These are phyloP conservation scores for Sylvia borin DNA, from an alignment of 2,797 vertebrate species.

Conservation along the genomic window DNA sequence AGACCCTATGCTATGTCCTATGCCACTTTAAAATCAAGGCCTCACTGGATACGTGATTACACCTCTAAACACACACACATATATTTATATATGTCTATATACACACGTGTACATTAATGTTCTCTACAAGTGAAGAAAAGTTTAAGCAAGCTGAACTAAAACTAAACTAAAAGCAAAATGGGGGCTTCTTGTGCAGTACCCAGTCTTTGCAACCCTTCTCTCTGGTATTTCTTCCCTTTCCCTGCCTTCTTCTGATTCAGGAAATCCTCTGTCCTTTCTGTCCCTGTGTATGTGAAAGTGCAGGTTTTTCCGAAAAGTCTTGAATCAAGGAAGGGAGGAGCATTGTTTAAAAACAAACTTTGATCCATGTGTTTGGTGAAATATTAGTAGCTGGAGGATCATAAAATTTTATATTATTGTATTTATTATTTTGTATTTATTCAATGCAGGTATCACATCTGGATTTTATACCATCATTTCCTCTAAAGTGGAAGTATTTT, in stretches of 20 bases:
- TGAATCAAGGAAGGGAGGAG: slow-evolving; percentile 3
- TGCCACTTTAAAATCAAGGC: slow-evolving; percentile 43
- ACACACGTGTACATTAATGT: neutral
- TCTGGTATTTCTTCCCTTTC: slow-evolving; percentile 3
- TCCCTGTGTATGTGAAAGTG: neutral
- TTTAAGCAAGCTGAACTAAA: slow-evolving; percentile 34
- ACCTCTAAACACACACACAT: neutral
- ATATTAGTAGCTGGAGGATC: neutral
- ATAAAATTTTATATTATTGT: neutral
- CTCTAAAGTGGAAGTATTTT: slow-evolving; percentile 17
- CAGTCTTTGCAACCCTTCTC: neutral
- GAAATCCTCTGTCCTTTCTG: slow-evolving; percentile 7
- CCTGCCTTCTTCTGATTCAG: neutral
- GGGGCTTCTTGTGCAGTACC: neutral
- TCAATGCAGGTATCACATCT: neutral
- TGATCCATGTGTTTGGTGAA: neutral
- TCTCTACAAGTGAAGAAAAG: neutral
- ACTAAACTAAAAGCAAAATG: neutral
- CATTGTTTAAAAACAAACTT: slow-evolving; percentile 15
- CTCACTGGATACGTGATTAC: neutral
- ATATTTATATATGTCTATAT: neutral
- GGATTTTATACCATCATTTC: neutral
- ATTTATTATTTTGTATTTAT: neutral
- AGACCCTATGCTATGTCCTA: slow-evolving; percentile 1
- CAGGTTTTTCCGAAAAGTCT: neutral